phyloP scores from a whole-genome alignment of 2,113 vertebrate genomes.

The Spea multiplicata region DNA sequence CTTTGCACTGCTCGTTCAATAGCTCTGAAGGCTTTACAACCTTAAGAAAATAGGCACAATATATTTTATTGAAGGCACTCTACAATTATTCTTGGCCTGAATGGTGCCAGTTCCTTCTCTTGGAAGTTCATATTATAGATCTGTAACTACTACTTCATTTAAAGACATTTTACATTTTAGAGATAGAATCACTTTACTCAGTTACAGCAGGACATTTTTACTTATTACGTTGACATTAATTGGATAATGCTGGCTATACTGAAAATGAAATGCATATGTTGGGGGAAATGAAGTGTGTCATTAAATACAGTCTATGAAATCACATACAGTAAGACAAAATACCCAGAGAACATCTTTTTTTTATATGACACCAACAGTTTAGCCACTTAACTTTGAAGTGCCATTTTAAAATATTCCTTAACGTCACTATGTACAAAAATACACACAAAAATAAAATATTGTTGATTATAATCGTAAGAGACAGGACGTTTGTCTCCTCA shows the following conservation, averaged over 20 bases:
- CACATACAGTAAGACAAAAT: not conserved
- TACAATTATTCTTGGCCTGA: too few relatives aligned
- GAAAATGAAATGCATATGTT: slow-evolving; percentile 11
- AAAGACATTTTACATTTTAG: too few relatives aligned
- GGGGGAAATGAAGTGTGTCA: not conserved
- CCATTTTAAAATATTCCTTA: too few relatives aligned
- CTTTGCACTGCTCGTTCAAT: too few relatives aligned
- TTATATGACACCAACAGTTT: not conserved
- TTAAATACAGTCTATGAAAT: not conserved
- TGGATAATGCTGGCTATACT: not conserved
- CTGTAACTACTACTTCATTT: too few relatives aligned
- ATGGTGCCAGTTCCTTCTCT: too few relatives aligned
- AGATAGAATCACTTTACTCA: too few relatives aligned
- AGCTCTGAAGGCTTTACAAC: too few relatives aligned
- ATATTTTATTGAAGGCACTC: too few relatives aligned
- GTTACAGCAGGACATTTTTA: not conserved
- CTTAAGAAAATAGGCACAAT: too few relatives aligned
- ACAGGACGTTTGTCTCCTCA: not conserved
- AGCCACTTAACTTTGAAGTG: not conserved
- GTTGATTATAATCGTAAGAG: not conserved
- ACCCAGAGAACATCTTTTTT: not conserved
- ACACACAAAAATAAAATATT: not conserved
- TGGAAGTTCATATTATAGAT: too few relatives aligned
- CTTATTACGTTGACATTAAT: not conserved
- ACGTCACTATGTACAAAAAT: too few relatives aligned